Evolutionary conservation across 1,140 invertebrate species (phyloP), one percentile per base, ranked within the genome.

Genomic region (Lordiphosa clarofinis): DNA sequence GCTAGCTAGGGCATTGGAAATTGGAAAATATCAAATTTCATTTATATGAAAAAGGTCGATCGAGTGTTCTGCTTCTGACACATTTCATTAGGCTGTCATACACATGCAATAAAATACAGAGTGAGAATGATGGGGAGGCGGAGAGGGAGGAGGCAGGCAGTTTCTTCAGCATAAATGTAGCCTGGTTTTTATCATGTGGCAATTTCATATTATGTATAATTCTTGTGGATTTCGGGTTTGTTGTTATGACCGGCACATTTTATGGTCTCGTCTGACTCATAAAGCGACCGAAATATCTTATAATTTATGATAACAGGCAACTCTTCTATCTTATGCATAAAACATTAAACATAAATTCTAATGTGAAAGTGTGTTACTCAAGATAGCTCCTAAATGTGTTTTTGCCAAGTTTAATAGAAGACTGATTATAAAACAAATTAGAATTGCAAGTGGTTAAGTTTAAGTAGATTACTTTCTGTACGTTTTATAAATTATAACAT

Each of bases 1-100:
- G 42, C 8, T n/a, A 35, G 42, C 52, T 48, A 59, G 59, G 48
- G 78, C 78, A 84, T 69, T 82, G 78, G 76, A 82, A 82, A 84
- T 82, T 76, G 76, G 78, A 82, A 81, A 82, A 81, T 81, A 82
- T 81, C 76, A 81, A 82, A 81, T 81, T 81, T 76, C 13, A 35
- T 36, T 47, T 33, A 38, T 65, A 43, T 58, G 71, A 70, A 66
- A 56, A 61, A 47, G 53, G 61, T 70, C 73, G 68, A 76, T 76
- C 73, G 55, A 78, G 54, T 74, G 52, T 54, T 81, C 76, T 82
- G 76, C 48, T 76, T 39, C 68, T 82, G 76, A 84, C 76, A 82
- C 78, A 82, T 82, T 82, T 82, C 78, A 82, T 82, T 82, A 82
- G 76, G 61, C 68, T 64, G 56, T 53, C 58, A 33, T 19, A 13